Evolutionary conservation across 1,140 invertebrate genomes (phyloP).

Genomic region (Rhagoletis pomonella): DNA sequence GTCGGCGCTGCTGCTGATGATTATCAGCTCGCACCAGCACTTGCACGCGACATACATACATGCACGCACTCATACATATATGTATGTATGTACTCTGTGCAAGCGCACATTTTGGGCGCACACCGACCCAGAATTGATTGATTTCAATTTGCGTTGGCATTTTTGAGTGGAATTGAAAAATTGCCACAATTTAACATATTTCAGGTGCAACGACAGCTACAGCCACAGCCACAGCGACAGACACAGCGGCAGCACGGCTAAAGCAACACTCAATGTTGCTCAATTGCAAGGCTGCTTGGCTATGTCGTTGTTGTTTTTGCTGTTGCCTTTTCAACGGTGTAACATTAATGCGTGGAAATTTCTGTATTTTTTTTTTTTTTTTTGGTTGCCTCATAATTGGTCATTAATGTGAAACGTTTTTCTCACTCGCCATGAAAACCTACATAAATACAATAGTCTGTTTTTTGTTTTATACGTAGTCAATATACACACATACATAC

Average conservation of each 20-base stretch:
- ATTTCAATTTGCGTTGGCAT: conserved; percentile 50
- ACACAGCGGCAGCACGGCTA: not conserved
- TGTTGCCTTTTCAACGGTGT: conserved; percentile 8
- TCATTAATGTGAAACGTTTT: conserved; percentile 30
- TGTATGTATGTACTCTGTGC: not conserved
- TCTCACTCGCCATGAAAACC: conserved; percentile 13
- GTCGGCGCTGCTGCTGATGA: conserved; percentile 2
- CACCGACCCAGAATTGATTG: conserved; percentile 45
- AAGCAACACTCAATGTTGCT: not conserved
- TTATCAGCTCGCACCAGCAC: not conserved
- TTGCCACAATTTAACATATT: conserved; percentile 44
- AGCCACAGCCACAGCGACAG: not conserved
- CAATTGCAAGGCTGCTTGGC: not conserved
- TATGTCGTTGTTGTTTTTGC: not conserved
- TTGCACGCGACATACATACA: not conserved
- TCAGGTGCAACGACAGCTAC: conserved; percentile 20
- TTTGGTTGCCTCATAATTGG: conserved; percentile 30
- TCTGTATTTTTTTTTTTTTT: not conserved
- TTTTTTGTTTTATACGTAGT: too few species aligned
- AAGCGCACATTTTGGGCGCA: not conserved
- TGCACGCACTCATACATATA: not conserved
- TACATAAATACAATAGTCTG: not conserved
- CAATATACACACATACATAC: not conserved
- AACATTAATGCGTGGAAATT: conserved; percentile 23
- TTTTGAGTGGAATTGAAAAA: conserved; percentile 48